Evolutionary conservation across 2,797 vertebrate genomes (phyloP).

Genomic region (Pelochelys cantorii): DNA sequence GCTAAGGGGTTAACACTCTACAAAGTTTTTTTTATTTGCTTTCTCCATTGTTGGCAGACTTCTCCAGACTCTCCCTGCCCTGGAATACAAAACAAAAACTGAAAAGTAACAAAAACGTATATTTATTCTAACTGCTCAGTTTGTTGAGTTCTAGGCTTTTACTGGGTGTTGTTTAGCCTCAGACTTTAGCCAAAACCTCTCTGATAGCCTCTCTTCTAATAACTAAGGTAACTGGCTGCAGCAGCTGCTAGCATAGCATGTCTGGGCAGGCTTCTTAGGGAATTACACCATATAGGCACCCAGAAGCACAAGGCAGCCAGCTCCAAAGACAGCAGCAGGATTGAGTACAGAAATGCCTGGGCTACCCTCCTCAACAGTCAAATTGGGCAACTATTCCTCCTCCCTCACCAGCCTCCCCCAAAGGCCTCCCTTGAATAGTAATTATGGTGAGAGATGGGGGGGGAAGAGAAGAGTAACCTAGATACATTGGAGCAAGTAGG

Average conservation of each 20-base stretch:
- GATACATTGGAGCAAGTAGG: not conserved
- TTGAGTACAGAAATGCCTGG: not conserved
- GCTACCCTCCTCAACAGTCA: not conserved
- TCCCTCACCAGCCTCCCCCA: not conserved
- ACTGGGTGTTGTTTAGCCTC: not conserved
- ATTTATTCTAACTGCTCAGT: not conserved
- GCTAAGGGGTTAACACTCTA: not conserved
- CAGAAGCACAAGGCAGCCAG: not conserved
- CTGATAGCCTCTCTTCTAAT: not conserved
- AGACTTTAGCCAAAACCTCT: not conserved
- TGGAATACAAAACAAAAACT: not conserved
- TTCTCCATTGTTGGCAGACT: not conserved
- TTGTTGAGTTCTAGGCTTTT: slow-evolving; percentile 32
- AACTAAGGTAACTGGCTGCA: not conserved
- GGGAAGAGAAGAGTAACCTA: not conserved
- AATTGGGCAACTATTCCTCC: slow-evolving; percentile 3
- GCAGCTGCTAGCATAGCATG: not conserved
- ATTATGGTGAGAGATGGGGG: not conserved
- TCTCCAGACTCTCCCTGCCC: not conserved
- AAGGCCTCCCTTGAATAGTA: not conserved
- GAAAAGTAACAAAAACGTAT: not conserved
- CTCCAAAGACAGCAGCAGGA: not conserved
- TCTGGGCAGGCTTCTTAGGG: not conserved
- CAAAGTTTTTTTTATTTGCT: not conserved
- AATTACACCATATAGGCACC: not conserved